A percentile compares a stretch with the other conserved stretches of the same genome.
These are phyloP conservation scores for Papilio protenor DNA, from an alignment of 2,888 invertebrate species.

Conservation along the genomic window DNA sequence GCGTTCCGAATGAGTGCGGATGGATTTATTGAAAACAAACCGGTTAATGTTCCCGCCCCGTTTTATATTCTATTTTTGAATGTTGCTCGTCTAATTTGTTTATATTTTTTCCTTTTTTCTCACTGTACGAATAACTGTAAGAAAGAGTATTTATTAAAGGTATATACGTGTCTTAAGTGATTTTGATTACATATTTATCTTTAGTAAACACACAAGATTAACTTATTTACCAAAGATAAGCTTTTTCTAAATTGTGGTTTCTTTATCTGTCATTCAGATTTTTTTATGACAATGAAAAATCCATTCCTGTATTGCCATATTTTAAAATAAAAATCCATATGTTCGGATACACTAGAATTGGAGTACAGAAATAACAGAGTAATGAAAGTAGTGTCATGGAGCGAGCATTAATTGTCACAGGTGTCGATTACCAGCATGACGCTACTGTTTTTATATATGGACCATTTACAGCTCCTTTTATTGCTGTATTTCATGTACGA, in stretches of 20 bases:
- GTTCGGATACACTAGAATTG: slow-evolving; percentile 46
- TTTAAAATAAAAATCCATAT: slow-evolving; percentile 41
- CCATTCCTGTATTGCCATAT: not conserved
- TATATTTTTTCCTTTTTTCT: slow-evolving; percentile 18
- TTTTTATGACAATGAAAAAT: not conserved
- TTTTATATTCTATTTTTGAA: slow-evolving; percentile 29
- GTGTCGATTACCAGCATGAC: slow-evolving; percentile 69
- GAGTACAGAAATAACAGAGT: slow-evolving; percentile 50
- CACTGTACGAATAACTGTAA: not conserved
- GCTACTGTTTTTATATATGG: slow-evolving; percentile 59
- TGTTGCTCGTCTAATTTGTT: slow-evolving; percentile 8
- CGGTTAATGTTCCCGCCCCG: slow-evolving; percentile 46
- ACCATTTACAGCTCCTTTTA: slow-evolving; percentile 57
- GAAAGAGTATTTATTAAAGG: not conserved
- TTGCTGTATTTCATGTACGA: slow-evolving; percentile 50
- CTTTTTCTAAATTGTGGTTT: not conserved
- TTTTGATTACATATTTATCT: not conserved
- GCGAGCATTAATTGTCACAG: slow-evolving; percentile 72
- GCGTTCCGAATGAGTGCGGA: slow-evolving; percentile 60
- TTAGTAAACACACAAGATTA: not conserved
- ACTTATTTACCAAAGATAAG: not conserved
- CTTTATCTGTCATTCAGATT: not conserved
- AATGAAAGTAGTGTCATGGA: slow-evolving; percentile 61
- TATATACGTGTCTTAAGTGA: not conserved
- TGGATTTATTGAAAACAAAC: slow-evolving; percentile 68